Conservation (phyloP, 2,797 vertebrate species). For the Carcharodon carcharias region DNA sequence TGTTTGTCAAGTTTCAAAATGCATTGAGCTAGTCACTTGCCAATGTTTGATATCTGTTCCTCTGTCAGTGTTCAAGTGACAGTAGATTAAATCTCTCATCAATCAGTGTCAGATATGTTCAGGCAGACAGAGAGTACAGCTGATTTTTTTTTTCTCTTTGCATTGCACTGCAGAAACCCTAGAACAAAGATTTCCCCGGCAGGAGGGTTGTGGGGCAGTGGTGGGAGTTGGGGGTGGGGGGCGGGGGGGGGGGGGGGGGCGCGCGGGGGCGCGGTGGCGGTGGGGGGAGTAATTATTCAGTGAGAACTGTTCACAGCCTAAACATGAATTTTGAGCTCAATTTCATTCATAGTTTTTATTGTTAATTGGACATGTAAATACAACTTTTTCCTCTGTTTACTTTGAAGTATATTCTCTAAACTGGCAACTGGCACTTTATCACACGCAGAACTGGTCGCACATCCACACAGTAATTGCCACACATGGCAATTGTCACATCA, state of each 20-base stretch:
- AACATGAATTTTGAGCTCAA: neutral
- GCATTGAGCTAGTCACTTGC: neutral
- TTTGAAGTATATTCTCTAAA: neutral
- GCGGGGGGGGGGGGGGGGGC: neutral
- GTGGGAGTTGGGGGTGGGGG: neutral
- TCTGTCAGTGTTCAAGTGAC: constrained; percentile 29
- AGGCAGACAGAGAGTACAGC: neutral
- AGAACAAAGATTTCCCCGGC: constrained; percentile 3
- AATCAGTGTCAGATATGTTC: constrained; percentile 22
- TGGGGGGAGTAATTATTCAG: constrained; percentile 27
- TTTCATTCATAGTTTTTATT: constrained; percentile 23
- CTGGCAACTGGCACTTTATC: neutral
- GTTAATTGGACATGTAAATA: constrained; percentile 13
- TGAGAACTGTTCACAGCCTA: neutral
- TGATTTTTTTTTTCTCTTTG: neutral
- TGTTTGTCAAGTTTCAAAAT: neutral
- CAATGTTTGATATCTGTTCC: constrained; percentile 31
- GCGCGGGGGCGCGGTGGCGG: too few species aligned
- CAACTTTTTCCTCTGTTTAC: neutral
- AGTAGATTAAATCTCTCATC: constrained; percentile 31
- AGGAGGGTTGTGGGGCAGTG: too few species aligned
- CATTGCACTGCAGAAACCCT: neutral
- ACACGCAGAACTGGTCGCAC: neutral
- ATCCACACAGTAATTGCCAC: neutral
- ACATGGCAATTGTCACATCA: neutral